Base-by-base conservation (phyloP, 2,113 vertebrate species). In the Thalassarche chlororhynchos region DNA sequence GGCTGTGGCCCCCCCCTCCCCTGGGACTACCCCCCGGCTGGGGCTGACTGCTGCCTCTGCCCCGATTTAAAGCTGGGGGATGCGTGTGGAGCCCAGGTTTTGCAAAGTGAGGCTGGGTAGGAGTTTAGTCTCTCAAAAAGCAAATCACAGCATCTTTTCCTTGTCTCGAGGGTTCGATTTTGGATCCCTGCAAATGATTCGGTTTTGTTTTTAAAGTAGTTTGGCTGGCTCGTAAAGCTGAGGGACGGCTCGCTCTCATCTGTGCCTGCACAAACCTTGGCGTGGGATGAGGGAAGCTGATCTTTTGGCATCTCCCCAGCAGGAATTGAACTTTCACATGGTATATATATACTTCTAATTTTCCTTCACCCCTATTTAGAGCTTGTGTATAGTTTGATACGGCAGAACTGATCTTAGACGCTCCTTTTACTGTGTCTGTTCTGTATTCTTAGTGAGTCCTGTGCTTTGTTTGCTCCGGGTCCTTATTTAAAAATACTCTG, bases 301-400 rank as follows among this genome's bases (percentile, higher is more conserved):
- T 72, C 79, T 75, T 84, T 34, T 91, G 93, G 66, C 94, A 89
- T 89, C 62, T 76, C 29, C 26, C 81, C 89, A 89, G 54, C 54
- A 85, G 70, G 54, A 95, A 18, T 6, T 89, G 46, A 87, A 77
- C 77, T 95, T 91, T 77, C 65, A 58, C 55, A 11, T 32, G 29
- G 23, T 13, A 17, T 28, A 19, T 19, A 36, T 44, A 18, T 5
- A 34, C n/a, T 69, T 76, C 18, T n/a, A 10, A n/a, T 96, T 78
- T 54, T 31, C 51, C 18, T 74, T 68, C 46, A 65, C 9, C 25
- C 21, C 26, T 3, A 0, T 31, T 58, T 44, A 14, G 40, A 79
- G 12, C 34, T 70, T 57, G 7, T 0, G 1, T 64, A 13, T 19
- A 12, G 26, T 47, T 80, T 51, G 58, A 9, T 46, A 51, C 5